phyloP scores from a whole-genome alignment of 2,888 invertebrate species.

The Hypomecis punctinalis region DNA sequence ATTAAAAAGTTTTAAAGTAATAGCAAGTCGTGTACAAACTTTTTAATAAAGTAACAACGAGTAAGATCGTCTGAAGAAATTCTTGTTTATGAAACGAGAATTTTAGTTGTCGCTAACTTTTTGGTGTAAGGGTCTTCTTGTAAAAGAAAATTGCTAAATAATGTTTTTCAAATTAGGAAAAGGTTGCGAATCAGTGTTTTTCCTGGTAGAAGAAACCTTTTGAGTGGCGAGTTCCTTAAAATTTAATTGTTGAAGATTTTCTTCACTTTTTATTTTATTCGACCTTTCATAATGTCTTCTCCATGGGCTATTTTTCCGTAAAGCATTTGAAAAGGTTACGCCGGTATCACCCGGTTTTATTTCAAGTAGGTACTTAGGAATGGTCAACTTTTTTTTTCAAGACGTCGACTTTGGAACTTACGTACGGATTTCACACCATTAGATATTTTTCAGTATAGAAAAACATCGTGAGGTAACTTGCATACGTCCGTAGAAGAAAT shows the following conservation, averaged over 20 bases:
- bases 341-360: too few relatives aligned
- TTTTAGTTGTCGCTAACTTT: slow-evolving; percentile 42
- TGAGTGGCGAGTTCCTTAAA: slow-evolving; percentile 10
- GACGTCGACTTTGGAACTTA: too few relatives aligned
- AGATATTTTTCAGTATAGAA: too few relatives aligned
- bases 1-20: slow-evolving; percentile 66
- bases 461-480: too few relatives aligned
- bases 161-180: slow-evolving; percentile 35
- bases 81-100: slow-evolving; percentile 52
- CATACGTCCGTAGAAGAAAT: too few relatives aligned
- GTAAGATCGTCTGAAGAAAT: slow-evolving; percentile 46
- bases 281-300: neutral
- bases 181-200: slow-evolving; percentile 35
- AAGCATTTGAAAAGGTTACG: too few relatives aligned
- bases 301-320: too few relatives aligned
- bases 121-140: slow-evolving; percentile 29
- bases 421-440: too few relatives aligned
- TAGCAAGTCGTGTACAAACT: slow-evolving; percentile 67
- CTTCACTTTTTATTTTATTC: neutral
- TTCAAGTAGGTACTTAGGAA: too few relatives aligned
- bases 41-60: slow-evolving; percentile 66
- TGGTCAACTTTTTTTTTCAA: too few relatives aligned
- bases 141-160: slow-evolving; percentile 32
- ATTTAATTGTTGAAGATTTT: slow-evolving; percentile 7
- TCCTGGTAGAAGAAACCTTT: slow-evolving; percentile 26